Base-by-base conservation (phyloP, 2,113 vertebrate species). In the Helogale parvula region DNA sequence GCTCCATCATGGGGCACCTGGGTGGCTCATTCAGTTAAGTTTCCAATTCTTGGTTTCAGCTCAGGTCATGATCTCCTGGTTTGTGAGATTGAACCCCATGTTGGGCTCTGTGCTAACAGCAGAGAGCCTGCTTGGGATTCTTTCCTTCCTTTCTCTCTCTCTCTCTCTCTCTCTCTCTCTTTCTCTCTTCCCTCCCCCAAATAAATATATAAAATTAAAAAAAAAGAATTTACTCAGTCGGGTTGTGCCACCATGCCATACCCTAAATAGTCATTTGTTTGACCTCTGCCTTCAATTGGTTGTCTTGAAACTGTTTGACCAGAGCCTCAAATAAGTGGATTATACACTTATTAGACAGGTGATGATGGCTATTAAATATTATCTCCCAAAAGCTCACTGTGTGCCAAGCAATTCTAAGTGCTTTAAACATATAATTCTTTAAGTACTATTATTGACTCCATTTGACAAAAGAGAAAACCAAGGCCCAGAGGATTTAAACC, bases 401-500 rank as follows among this genome's bases (percentile, higher is more conserved):
- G 6, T 77, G 21, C 35, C 60, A 93, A 45, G 16, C 5, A 27
- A 29, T 96, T 89, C 79, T 69, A 38, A 41, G 2, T 68, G 66
- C 38, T 82, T 82, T 68, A 17, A 63, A 19, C 14, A 14, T 41
- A 60, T 0, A 89, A 19, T 38, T 88, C n/a, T 90, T 0, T 47
- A 89, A 74, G 12, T 63, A 45, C 7, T 71, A 29, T 76, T 65
- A 31, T 74, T 84, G 71, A 74, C 16, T 77, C 25, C 11, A 65
- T 83, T 90, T 95, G 85, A 54, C 45, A 69, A 65, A 96, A 86
- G 29, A 92, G 47, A 41, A 82, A 92, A 82, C 79, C 92, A 79
- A 96, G 88, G 57, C 41, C 82, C 65, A 92, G 52, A 84, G 19
- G 11, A 33, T 82, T 88, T 60, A 87, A 68, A 33, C 41, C 5